These are phyloP conservation scores for Phrynosoma blainvillii DNA, from an alignment of 2,113 vertebrate genomes.

Conservation along the genomic window DNA sequence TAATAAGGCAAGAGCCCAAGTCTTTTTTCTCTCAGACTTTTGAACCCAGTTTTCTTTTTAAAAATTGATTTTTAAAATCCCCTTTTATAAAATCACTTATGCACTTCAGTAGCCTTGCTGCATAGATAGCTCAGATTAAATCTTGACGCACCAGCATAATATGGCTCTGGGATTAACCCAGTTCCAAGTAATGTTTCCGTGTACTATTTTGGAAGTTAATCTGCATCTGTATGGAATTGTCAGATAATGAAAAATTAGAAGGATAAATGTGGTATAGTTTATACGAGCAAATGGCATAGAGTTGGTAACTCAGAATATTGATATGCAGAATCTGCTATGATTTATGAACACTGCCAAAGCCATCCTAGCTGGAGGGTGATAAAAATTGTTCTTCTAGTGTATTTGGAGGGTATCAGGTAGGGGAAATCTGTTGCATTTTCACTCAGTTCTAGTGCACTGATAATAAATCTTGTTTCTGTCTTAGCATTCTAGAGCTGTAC, in stretches of 20 bases:
- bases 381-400: too few species aligned
- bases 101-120: background rate
- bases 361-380: background rate
- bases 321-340: background rate
- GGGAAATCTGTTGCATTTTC: too few species aligned
- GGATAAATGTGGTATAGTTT: background rate
- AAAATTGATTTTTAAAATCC: background rate
- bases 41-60: background rate
- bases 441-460: background rate
- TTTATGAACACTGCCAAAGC: background rate
- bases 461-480: background rate
- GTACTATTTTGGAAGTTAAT: background rate
- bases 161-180: conserved; percentile 5
- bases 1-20: background rate
- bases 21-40: background rate
- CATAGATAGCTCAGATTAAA: conserved; percentile 6
- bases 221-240: background rate
- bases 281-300: background rate
- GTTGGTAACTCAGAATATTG: too few species aligned
- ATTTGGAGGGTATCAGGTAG: too few species aligned
- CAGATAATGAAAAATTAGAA: background rate
- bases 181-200: background rate
- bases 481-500: too few species aligned
- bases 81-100: background rate
- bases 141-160: conserved; percentile 5